These are phyloP conservation scores for Panthera tigris DNA, from an alignment of 2,113 vertebrate genomes.

Conservation along the genomic window DNA sequence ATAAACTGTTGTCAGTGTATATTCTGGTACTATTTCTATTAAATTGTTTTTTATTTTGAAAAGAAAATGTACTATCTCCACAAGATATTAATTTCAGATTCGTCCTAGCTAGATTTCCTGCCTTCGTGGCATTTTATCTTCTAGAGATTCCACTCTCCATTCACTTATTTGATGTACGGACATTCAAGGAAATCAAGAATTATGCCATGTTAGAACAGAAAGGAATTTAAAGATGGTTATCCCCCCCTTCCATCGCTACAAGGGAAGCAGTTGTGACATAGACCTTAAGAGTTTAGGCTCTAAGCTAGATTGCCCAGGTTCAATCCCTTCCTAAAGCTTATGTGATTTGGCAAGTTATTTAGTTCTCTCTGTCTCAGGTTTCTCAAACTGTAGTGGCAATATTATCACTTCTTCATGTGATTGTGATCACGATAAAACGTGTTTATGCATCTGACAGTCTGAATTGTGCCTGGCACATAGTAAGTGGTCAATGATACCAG, in stretches of 20 bases:
- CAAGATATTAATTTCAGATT: background rate
- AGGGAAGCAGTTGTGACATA: background rate
- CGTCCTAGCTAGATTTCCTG: background rate
- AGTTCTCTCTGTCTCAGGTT: background rate
- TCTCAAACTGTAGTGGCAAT: background rate
- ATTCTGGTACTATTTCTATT: background rate
- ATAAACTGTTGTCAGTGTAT: background rate
- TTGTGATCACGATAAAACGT: background rate
- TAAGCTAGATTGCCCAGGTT: background rate
- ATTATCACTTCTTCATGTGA: background rate
- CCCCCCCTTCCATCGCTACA: background rate
- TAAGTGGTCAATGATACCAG: background rate
- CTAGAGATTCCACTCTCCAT: background rate
- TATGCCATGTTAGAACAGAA: background rate
- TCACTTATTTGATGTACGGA: background rate
- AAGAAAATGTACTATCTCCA: background rate
- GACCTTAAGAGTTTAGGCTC: background rate
- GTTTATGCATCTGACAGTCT: background rate
- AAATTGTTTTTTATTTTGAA: background rate
- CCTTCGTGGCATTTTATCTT: constrained; percentile 6
- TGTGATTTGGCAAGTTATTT: background rate
- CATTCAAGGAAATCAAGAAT: background rate
- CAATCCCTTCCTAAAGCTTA: background rate
- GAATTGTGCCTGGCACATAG: background rate
- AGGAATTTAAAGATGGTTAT: background rate